Conservation (phyloP, 2,113 vertebrate species). For the Pleuronectes platessa region DNA sequence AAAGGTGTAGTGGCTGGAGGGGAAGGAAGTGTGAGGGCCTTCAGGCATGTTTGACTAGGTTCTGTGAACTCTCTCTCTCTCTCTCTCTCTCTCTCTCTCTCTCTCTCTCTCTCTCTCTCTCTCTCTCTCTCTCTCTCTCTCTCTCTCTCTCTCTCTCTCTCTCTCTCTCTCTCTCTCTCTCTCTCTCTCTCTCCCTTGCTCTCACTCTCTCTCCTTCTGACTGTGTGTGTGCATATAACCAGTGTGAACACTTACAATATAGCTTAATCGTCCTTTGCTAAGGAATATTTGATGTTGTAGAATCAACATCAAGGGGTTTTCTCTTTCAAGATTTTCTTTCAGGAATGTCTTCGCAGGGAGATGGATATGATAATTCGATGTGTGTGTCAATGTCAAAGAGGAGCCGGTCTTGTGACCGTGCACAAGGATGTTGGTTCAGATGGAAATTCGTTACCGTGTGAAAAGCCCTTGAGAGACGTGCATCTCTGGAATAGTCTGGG, state of each 20-base stretch:
- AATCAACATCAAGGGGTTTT: too few relatives aligned
- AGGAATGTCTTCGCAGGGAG: slow-evolving; percentile 24
- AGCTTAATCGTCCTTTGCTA: slow-evolving; percentile 7
- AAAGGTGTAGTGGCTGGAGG: slow-evolving; percentile 77
- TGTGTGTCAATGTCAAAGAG: slow-evolving; percentile 57
- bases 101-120: not conserved
- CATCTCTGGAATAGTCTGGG: slow-evolving; percentile 32
- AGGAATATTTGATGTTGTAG: slow-evolving; percentile 6
- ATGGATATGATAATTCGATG: slow-evolving; percentile 33
- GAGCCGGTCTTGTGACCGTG: slow-evolving; percentile 50
- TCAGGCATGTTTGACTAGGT: slow-evolving; percentile 68
- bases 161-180: slow-evolving; percentile 11
- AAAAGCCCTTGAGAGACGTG: slow-evolving; percentile 49
- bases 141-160: not conserved
- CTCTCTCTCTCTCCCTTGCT: too few relatives aligned
- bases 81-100: not conserved
- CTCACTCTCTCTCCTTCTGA: not conserved
- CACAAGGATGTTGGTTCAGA: slow-evolving; percentile 61
- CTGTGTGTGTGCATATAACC: slow-evolving; percentile 17
- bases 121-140: not conserved
- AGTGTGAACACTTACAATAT: slow-evolving; percentile 20
- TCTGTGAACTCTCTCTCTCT: slow-evolving; percentile 21
- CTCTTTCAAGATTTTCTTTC: slow-evolving; percentile 4
- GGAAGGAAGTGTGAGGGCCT: slow-evolving; percentile 73
- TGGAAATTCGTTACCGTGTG: slow-evolving; percentile 40